phyloP scores from a whole-genome alignment of 37 sponge, comb jelly and placozoan genomes.

The Theonella swinhoei region DNA sequence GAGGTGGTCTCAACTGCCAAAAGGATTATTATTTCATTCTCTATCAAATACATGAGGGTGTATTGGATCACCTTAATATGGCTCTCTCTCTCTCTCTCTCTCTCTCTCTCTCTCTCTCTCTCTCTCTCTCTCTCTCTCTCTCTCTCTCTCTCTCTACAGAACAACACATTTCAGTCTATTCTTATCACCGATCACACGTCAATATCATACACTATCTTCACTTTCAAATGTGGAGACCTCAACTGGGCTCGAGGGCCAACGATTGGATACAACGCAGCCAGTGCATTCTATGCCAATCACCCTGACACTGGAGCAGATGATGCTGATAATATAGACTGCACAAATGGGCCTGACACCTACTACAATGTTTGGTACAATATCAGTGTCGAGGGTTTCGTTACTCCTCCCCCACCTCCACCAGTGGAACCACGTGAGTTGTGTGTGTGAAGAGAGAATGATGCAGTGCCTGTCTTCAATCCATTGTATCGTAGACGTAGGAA shows the following conservation, averaged over 20 bases:
- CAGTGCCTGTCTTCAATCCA: no score
- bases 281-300: not conserved
- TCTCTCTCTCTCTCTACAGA: not conserved
- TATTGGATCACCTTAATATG: not conserved
- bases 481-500: no score
- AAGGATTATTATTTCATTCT: no score
- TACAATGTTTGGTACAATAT: constrained; percentile 13
- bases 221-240: constrained; percentile 35
- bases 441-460: no score
- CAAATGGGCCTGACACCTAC: not conserved
- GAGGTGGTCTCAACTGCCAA: no score
- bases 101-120: constrained; percentile 57
- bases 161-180: constrained; percentile 47
- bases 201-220: constrained; percentile 44
- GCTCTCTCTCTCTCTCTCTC: constrained; percentile 36
- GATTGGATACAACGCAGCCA: constrained; percentile 21
- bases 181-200: constrained; percentile 27
- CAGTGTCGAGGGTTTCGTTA: not conserved
- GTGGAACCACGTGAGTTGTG: not conserved
- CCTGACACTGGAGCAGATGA: not conserved
- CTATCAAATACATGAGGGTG: no score
- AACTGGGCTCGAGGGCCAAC: constrained; percentile 28
- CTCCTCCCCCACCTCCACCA: not conserved
- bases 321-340: constrained; percentile 9
- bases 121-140: constrained; percentile 59